Evolutionary conservation across 2,113 vertebrate species (phyloP).

Genomic region (Equus quagga): DNA sequence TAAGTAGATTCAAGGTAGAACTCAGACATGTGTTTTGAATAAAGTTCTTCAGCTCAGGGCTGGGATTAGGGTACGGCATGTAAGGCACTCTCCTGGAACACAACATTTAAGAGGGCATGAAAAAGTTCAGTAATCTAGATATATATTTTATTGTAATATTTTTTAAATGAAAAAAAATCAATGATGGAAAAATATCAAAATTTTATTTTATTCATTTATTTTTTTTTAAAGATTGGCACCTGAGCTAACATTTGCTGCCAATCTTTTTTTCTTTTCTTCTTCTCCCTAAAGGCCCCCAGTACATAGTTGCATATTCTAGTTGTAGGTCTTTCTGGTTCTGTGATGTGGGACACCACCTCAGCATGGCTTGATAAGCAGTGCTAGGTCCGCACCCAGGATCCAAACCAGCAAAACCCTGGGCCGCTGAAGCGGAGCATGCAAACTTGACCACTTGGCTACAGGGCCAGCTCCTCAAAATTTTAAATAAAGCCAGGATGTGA

Average conservation of each 20-base stretch:
- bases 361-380: no score
- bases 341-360: no score
- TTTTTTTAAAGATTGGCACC: no score
- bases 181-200: neutral
- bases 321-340: no score
- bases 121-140: neutral
- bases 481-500: neutral
- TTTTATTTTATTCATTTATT: neutral
- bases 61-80: neutral
- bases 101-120: neutral
- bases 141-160: neutral
- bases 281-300: no score
- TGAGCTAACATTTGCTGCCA: no score
- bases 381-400: no score
- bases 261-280: no score
- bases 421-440: no score
- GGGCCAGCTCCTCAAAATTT: neutral
- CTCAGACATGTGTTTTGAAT: neutral
- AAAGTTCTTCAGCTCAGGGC: neutral
- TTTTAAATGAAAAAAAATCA: constrained; percentile 8
- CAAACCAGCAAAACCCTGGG: no score
- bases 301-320: no score
- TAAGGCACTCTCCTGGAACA: neutral
- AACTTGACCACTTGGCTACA: no score
- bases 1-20: neutral